Evolutionary conservation across 2,888 invertebrate species (phyloP).

Genomic region (Euclidia mi): DNA sequence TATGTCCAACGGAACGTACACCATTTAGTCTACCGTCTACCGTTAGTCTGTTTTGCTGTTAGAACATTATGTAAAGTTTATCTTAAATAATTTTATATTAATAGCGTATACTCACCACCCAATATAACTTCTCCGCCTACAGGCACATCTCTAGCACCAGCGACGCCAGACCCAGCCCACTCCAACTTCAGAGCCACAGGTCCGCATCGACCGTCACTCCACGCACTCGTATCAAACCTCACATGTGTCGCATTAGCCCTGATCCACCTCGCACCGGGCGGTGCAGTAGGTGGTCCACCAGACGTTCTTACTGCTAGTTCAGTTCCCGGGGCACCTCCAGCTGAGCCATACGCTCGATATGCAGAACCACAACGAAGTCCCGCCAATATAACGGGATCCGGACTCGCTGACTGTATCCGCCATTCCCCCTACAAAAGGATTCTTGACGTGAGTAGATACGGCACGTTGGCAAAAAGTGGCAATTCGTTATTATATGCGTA

Average conservation of each 20-base stretch:
- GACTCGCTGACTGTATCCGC: slow-evolving; percentile 88
- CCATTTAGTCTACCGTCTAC: too few species aligned
- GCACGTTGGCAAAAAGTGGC: slow-evolving; percentile 10
- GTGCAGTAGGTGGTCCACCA: slow-evolving; percentile 91
- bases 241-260: slow-evolving; percentile 95
- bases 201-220: slow-evolving; percentile 96
- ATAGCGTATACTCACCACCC: slow-evolving; percentile 71
- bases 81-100: too few species aligned
- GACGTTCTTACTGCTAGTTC: slow-evolving; percentile 95
- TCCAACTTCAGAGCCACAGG: slow-evolving; percentile 95
- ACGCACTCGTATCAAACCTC: slow-evolving; percentile 94
- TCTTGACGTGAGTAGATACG: slow-evolving; percentile 15
- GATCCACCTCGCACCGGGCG: slow-evolving; percentile 94
- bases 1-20: too few species aligned
- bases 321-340: slow-evolving; percentile 94
- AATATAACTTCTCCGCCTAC: slow-evolving; percentile 85
- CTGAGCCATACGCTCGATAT: slow-evolving; percentile 95
- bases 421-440: slow-evolving; percentile 90
- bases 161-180: slow-evolving; percentile 89
- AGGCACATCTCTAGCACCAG: slow-evolving; percentile 83
- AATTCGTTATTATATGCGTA: neutral
- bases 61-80: too few species aligned
- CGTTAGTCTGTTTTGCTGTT: too few species aligned
- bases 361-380: slow-evolving; percentile 95
- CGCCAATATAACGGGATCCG: slow-evolving; percentile 90